Base-by-base conservation (phyloP, 2,113 vertebrate genomes). In the Thunnus thynnus region DNA sequence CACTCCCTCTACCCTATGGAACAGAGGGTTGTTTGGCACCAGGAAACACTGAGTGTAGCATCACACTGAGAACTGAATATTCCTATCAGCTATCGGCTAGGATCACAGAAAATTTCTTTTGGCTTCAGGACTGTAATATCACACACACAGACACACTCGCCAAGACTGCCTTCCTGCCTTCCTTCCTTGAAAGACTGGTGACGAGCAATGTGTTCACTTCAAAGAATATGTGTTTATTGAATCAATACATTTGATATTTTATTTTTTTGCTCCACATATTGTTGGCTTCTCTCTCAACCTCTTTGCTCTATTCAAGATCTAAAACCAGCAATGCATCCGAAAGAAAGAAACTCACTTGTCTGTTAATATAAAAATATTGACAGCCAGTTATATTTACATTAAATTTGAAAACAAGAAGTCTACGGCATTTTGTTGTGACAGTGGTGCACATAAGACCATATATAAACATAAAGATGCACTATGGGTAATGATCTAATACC, bases 11-110 rank as follows among this genome's bases (percentile, higher is more conserved):
- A 9, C 71, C 9, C 54, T 1, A 20, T 12, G 47, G 66, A 63
- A 46, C n/a, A 73, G 41, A 80, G 50, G 56, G 56, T 63, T 46
- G 13, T 79, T 72, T 52, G 48, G 74, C 65, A 78, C 12, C 60
- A 46, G 64, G 41, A 76, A 64, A 50, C 56, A 60, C 16, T 4
- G 27, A 64, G 46, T 52, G 62, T 11, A 68, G 25, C 13, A 17
- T 36, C 60, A 4, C 27, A 18, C 60, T 32, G 50, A 76, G 61
- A 73, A 46, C 44, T 30, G 76, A 60, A 71, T 78, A 41, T 68
- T 62, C 50, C 69, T 13, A 75, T 36, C 25, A 48, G 55, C 30
- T 57, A 58, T 70, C 82, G 64, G 52, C 8, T 56, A 30, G 50
- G 63, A 82, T 54, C 54, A 72, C 20, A 67, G 47, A 55, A 75